Conservation (phyloP, 2,888 invertebrate genomes). For the Archips crataeganus region DNA sequence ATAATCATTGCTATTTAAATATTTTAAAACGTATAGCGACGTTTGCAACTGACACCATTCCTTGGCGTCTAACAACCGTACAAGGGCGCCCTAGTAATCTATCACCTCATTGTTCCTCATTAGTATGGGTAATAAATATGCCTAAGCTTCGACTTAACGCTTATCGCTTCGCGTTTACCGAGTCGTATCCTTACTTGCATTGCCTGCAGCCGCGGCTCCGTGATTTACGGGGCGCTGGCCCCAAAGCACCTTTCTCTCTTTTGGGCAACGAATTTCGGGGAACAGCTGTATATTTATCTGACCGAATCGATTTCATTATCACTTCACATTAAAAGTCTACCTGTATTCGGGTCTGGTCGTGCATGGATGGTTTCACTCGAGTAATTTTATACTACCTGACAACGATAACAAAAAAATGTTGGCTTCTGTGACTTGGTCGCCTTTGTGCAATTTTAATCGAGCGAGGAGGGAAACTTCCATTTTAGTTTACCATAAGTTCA, state of each 20-base stretch:
- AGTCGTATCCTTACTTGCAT: slow-evolving; percentile 28
- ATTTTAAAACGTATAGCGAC: background rate
- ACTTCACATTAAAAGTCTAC: slow-evolving; percentile 49
- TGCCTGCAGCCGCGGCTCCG: slow-evolving; percentile 54
- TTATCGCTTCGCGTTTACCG: slow-evolving; percentile 27
- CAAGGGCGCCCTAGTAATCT: slow-evolving; percentile 27
- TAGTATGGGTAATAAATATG: slow-evolving; percentile 39
- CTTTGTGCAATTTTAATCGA: slow-evolving; percentile 30
- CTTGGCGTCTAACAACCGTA: slow-evolving; percentile 12
- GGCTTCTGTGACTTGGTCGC: slow-evolving; percentile 15
- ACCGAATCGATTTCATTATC: slow-evolving; percentile 47
- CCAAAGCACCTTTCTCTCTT: slow-evolving; percentile 65
- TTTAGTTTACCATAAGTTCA: background rate
- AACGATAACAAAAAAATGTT: slow-evolving; percentile 25
- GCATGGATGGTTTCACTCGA: slow-evolving; percentile 29
- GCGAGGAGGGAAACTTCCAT: background rate
- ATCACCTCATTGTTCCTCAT: slow-evolving; percentile 29
- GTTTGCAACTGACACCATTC: background rate
- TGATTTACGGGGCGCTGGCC: slow-evolving; percentile 70
- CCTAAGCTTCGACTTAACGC: slow-evolving; percentile 26
- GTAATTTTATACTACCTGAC: slow-evolving; percentile 30
- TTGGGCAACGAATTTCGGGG: slow-evolving; percentile 65
- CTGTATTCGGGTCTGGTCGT: slow-evolving; percentile 37
- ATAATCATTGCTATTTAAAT: background rate
- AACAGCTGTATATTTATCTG: slow-evolving; percentile 73